Conservation (phyloP, 2,797 vertebrate genomes). For the Tolypeutes matacus region DNA sequence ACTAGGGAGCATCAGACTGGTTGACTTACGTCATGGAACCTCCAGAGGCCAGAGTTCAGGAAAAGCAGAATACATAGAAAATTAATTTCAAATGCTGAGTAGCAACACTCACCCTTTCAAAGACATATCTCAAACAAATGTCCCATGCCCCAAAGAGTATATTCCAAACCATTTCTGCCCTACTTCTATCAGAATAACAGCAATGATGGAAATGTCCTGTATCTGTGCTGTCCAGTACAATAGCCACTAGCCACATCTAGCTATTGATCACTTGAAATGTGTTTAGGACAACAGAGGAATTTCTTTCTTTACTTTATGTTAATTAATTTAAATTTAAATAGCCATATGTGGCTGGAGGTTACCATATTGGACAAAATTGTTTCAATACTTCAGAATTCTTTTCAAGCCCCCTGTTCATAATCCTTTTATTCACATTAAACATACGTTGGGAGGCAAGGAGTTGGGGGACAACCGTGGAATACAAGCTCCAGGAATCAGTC, state of each 20-base stretch:
- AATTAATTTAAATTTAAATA: neutral
- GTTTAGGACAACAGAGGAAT: neutral
- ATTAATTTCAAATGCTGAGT: neutral
- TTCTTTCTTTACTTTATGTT: neutral
- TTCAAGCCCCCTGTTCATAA: neutral
- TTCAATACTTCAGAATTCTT: neutral
- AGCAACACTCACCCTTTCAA: neutral
- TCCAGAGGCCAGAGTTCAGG: neutral
- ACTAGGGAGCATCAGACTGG: too few species aligned
- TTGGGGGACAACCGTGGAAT: too few species aligned
- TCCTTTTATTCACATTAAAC: neutral
- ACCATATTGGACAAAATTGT: neutral
- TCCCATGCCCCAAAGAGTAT: neutral
- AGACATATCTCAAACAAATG: neutral
- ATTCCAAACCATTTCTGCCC: neutral
- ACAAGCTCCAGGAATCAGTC: too few species aligned
- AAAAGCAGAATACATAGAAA: neutral
- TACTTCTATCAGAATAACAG: neutral
- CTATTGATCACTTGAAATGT: neutral
- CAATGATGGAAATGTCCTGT: neutral
- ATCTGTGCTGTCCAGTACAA: neutral
- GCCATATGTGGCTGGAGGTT: too few species aligned
- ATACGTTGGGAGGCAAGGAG: too few species aligned
- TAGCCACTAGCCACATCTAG: neutral
- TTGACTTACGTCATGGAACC: too few species aligned